Evolutionary conservation across 1,140 invertebrate species (phyloP).

Genomic region (Cydia fagiglandana): DNA sequence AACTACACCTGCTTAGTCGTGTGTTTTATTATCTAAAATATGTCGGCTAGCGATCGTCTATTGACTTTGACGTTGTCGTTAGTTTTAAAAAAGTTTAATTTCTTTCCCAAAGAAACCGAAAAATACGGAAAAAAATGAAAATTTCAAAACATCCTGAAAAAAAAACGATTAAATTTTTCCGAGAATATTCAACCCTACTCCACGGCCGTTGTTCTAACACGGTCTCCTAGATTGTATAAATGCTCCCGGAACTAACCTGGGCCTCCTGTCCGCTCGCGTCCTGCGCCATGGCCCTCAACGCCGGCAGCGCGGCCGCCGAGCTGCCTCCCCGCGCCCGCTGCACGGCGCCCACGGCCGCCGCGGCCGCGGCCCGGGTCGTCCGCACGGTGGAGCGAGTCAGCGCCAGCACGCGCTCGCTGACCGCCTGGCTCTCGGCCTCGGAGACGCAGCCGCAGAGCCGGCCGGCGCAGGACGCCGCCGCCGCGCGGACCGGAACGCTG

Average conservation of each 20-base stretch:
- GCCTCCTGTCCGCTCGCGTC: slow-evolving; percentile 93
- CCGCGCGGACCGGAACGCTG: slow-evolving; percentile 93
- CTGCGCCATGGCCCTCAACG: slow-evolving; percentile 95
- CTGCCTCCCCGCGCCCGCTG: slow-evolving; percentile 65
- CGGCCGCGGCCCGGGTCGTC: slow-evolving; percentile 56
- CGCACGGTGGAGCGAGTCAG: slow-evolving; percentile 50
- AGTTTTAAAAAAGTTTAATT: no score
- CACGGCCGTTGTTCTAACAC: no score
- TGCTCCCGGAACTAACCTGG: slow-evolving; percentile 83
- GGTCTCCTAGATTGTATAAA: no score
- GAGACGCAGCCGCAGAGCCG: slow-evolving; percentile 61
- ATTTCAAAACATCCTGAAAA: no score
- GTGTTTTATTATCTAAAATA: no score
- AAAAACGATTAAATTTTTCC: no score
- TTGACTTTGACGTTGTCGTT: no score
- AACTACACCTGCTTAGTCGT: no score
- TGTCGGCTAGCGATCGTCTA: no score
- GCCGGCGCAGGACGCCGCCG: slow-evolving; percentile 90
- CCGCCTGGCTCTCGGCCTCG: slow-evolving; percentile 57
- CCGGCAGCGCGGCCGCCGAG: slow-evolving; percentile 83
- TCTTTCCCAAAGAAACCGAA: no score
- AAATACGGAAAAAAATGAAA: no score
- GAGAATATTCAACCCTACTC: no score
- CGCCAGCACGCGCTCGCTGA: slow-evolving; percentile 57
- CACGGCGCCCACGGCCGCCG: slow-evolving; percentile 86